Evolutionary conservation across 2,888 invertebrate genomes (phyloP), one percentile per base, ranked within the genome.

Genomic region (Drosophila mayaguana): DNA sequence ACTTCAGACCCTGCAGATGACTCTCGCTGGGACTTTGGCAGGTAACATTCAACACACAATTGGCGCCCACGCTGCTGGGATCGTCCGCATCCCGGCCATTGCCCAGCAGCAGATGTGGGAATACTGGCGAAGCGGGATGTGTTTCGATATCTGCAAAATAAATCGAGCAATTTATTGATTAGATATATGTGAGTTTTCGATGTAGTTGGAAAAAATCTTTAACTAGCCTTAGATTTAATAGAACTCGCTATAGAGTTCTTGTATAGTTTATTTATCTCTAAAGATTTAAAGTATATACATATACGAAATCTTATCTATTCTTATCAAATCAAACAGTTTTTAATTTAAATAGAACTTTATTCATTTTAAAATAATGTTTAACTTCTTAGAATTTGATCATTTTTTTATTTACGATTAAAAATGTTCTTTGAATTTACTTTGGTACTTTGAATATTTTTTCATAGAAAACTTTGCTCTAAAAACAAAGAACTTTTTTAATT

Each of bases 11-110:
- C 92, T 95, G 95, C 92, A 95, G 95, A 71, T 95, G 95, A 76
- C 83, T 88, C 73, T 95, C 95, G 80, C 83, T 92, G 66, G 96
- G 96, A 89, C 95, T 93, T 92, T 96, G 96, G 90, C 96, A 95
- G 91, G 97, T 97, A 83, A 97, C 96, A 93, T 97, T 97, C 56
- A 97, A 94, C 45, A 97, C 96, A 92, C 96, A 95, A 80, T 96
- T 95, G 80, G 96, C 95, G 76, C 96, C 96, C 63, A 97, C 94
- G 76, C 95, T 94, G 81, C 95, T 94, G 69, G 95, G 93, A 93
- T 97, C 96, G 54, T 95, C 95, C 42, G 97, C 97, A 93, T 97
- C 97, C 79, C 95, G 94, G 89, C 96, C 96, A 93, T 97, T 97
- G 83, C 97, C 97, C 83, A 97, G 94, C 93, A 96, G 96, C 79